Conservation (phyloP, 2,113 vertebrate genomes). For the Pheucticus melanocephalus region DNA sequence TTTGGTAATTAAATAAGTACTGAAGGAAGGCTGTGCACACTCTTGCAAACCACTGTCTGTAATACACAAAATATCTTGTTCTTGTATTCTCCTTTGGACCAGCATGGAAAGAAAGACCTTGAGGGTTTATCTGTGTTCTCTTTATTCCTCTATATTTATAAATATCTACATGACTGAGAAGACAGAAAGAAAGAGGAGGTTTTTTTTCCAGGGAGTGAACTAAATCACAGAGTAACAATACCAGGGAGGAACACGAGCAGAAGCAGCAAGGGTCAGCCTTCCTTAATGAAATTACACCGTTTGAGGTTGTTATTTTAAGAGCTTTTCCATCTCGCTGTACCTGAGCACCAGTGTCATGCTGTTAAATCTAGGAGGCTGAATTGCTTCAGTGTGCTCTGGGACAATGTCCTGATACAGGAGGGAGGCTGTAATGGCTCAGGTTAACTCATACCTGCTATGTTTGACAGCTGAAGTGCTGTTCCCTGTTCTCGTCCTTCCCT, state of each 20-base stretch:
- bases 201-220: background rate
- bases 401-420: background rate
- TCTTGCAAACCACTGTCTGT: background rate
- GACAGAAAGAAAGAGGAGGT: background rate
- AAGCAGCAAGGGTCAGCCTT: constrained; percentile 17
- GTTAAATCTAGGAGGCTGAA: background rate
- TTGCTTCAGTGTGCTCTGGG: background rate
- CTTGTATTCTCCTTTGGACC: background rate
- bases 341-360: background rate
- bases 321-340: background rate
- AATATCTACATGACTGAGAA: background rate
- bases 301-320: background rate
- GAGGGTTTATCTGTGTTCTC: background rate
- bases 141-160: background rate
- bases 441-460: background rate
- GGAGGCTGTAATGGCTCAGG: background rate
- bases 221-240: background rate
- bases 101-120: background rate
- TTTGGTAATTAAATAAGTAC: background rate
- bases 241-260: background rate
- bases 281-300: constrained; percentile 24
- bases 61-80: background rate
- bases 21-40: background rate
- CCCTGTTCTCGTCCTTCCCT: background rate
- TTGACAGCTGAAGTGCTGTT: background rate